These are phyloP conservation scores for Diacarnus erythraeanus DNA, from an alignment of 37 sponge, comb jelly and placozoan genomes.

Conservation along the genomic window DNA sequence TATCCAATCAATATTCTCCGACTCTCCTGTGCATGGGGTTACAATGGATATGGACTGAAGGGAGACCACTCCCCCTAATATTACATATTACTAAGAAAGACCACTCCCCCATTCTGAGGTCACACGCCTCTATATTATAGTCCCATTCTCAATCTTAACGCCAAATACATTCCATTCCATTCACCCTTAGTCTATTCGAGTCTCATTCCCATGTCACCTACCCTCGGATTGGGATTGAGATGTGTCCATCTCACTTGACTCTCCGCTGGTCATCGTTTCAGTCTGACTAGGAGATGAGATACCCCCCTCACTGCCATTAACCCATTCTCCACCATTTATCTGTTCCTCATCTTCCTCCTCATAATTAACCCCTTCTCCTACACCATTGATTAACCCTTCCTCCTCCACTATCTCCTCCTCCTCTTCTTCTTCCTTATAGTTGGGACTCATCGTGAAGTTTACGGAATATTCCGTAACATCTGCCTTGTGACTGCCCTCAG, in stretches of 20 bases:
- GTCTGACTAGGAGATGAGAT: constrained; percentile 1
- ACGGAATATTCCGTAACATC: too few relatives aligned
- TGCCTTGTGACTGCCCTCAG: too few relatives aligned
- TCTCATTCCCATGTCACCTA: not conserved
- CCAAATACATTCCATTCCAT: not conserved
- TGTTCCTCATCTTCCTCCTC: not conserved
- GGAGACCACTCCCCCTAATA: too few relatives aligned
- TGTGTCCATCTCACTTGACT: not conserved
- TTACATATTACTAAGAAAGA: too few relatives aligned
- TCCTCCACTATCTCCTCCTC: not conserved
- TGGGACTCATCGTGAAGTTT: too few relatives aligned
- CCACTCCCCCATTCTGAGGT: too few relatives aligned
- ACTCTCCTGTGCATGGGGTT: not conserved
- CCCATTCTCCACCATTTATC: not conserved
- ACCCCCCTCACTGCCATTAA: not conserved
- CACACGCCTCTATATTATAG: too few relatives aligned
- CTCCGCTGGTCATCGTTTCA: not conserved
- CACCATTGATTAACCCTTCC: not conserved
- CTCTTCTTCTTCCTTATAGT: not conserved
- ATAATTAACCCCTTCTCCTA: not conserved
- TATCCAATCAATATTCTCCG: not conserved
- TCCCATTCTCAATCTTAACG: too few relatives aligned
- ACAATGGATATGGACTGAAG: too few relatives aligned
- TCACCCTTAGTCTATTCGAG: not conserved
- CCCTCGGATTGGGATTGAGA: not conserved